Conservation (phyloP, 1,140 invertebrate species). For the Agraylea sexmaculata region DNA sequence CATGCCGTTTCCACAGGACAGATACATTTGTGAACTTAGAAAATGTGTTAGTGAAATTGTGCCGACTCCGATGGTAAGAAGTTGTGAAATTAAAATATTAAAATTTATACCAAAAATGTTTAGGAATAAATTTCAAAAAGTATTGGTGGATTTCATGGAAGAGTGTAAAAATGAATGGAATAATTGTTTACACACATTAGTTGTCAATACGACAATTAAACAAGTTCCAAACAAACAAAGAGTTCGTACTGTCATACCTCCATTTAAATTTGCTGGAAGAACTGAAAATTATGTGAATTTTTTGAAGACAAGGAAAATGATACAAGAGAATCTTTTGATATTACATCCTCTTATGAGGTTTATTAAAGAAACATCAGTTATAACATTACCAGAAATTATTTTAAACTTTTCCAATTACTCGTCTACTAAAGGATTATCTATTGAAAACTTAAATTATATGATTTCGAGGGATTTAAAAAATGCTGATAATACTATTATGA, state of each 20-base stretch:
- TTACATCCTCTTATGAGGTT: slow-evolving; percentile 50
- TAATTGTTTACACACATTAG: slow-evolving; percentile 34
- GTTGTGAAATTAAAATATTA: slow-evolving; percentile 40
- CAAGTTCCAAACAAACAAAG: slow-evolving; percentile 32
- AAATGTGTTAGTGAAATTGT: slow-evolving; percentile 30
- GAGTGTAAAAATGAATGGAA: slow-evolving; percentile 40
- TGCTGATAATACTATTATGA: slow-evolving; percentile 34
- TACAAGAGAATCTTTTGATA: slow-evolving; percentile 43
- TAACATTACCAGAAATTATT: slow-evolving; percentile 40
- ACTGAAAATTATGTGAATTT: slow-evolving; percentile 46
- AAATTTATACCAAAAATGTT: slow-evolving; percentile 32
- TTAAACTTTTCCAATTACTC: slow-evolving; percentile 43
- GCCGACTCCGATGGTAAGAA: slow-evolving; percentile 34
- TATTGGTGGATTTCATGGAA: slow-evolving; percentile 34
- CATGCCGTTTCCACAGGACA: slow-evolving; percentile 24
- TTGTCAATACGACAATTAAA: slow-evolving; percentile 37
- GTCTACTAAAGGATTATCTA: slow-evolving; percentile 29
- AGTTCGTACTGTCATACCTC: slow-evolving; percentile 31
- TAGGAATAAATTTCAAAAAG: slow-evolving; percentile 27
- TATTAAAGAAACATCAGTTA: slow-evolving; percentile 43
- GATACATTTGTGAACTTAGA: slow-evolving; percentile 30
- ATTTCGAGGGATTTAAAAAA: slow-evolving; percentile 36
- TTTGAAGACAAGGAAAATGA: slow-evolving; percentile 40
- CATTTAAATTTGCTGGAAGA: slow-evolving; percentile 44
- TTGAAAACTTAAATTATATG: slow-evolving; percentile 34